phyloP scores from a whole-genome alignment of 2,888 invertebrate species.

The Chouioia cunea region DNA sequence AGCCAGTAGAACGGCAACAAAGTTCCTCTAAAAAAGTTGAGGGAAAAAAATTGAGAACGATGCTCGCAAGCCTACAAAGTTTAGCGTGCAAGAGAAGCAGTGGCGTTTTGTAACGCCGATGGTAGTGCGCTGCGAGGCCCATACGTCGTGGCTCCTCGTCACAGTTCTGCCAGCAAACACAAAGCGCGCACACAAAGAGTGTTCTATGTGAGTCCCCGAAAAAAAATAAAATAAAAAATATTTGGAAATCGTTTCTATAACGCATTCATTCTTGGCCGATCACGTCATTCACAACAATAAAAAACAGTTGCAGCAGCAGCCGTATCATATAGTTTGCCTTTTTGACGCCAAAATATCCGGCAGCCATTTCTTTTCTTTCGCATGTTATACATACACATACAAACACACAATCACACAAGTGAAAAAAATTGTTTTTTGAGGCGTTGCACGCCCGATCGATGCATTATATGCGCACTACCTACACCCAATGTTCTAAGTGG shows the following conservation, averaged over 20 bases:
- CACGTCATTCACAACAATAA: constrained; percentile 32
- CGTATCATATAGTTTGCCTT: constrained; percentile 24
- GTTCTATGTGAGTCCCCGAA: too few species aligned
- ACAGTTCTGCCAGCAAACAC: too few species aligned
- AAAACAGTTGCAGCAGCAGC: not conserved
- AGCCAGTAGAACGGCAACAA: too few species aligned
- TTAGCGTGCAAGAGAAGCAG: too few species aligned
- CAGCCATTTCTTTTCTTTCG: constrained; percentile 31
- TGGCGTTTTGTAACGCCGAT: too few species aligned
- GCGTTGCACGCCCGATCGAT: constrained; percentile 14
- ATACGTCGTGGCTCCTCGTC: too few species aligned
- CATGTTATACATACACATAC: not conserved
- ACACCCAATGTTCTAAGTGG: constrained; percentile 57
- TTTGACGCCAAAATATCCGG: constrained; percentile 44
- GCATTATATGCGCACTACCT: constrained; percentile 44
- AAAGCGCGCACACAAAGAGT: constrained; percentile 13
- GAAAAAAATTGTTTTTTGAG: not conserved
- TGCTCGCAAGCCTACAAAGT: too few species aligned
- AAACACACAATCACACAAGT: constrained; percentile 12
- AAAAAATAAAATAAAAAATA: not conserved
- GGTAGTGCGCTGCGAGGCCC: too few species aligned
- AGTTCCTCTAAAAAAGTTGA: too few species aligned
- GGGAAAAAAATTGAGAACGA: too few species aligned
- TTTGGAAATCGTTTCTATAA: constrained; percentile 30
- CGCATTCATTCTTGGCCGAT: constrained; percentile 38